A percentile compares a stretch with the other conserved stretches of the same genome.
phyloP scores from a whole-genome alignment of 2,888 invertebrate species.

The Ichneumoninae sp. region DNA sequence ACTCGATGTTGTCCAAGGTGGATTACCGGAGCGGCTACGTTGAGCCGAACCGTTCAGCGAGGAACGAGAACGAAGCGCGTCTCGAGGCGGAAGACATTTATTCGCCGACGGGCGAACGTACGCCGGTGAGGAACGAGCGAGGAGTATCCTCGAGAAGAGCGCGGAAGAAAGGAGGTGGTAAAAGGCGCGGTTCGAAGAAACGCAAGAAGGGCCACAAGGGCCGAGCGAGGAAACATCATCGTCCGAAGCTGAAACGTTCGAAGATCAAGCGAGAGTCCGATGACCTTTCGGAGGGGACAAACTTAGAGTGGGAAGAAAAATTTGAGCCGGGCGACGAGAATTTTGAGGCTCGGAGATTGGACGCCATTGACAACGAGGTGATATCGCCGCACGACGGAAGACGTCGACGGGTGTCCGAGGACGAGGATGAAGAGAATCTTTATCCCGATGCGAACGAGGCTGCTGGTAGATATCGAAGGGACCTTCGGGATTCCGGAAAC shows the following conservation, averaged over 20 bases:
- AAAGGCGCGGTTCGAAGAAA: not conserved
- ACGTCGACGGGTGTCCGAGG: slow-evolving; percentile 46
- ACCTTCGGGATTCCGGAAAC: slow-evolving; percentile 21
- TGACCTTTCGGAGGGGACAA: not conserved
- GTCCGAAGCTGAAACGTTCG: not conserved
- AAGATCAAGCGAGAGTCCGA: slow-evolving; percentile 13
- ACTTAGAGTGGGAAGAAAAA: not conserved
- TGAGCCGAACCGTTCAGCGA: not conserved
- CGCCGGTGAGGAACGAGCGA: slow-evolving; percentile 26
- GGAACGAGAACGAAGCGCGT: slow-evolving; percentile 1
- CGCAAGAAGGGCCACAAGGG: slow-evolving; percentile 3
- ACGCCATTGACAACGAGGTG: slow-evolving; percentile 30
- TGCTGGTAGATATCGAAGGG: not conserved
- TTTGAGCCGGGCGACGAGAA: not conserved
- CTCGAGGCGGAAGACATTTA: slow-evolving; percentile 15
- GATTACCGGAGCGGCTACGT: slow-evolving; percentile 47
- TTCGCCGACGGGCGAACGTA: not conserved
- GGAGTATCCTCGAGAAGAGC: not conserved
- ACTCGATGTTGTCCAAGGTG: slow-evolving; percentile 65
- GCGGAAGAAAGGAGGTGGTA: slow-evolving; percentile 2
- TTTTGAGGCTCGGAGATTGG: not conserved
- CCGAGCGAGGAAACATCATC: slow-evolving; percentile 32
- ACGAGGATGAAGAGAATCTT: slow-evolving; percentile 37
- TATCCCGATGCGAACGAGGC: slow-evolving; percentile 10
- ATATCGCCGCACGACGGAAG: slow-evolving; percentile 42